phyloP scores from a whole-genome alignment of 2,113 vertebrate species.

The Coracopsis vasa region DNA sequence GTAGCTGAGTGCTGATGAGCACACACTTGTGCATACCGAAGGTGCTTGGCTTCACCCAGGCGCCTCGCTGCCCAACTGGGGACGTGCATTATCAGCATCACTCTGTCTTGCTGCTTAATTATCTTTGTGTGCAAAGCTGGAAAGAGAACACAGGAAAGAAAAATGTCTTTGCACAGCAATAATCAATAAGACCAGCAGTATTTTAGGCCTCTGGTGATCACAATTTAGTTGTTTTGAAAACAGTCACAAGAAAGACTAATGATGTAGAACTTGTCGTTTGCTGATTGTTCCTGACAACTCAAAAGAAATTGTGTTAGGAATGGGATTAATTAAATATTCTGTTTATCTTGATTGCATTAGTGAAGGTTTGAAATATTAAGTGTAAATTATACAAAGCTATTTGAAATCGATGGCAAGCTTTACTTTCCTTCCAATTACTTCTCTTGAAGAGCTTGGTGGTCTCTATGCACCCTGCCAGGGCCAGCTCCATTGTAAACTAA shows the following conservation, averaged over 20 bases:
- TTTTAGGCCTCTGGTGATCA: constrained; percentile 29
- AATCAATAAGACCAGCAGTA: constrained; percentile 33
- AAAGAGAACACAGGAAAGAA: not conserved
- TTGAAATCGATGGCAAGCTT: not conserved
- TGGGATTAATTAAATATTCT: constrained; percentile 28
- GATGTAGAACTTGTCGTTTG: constrained; percentile 15
- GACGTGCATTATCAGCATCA: not conserved
- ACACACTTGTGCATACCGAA: not conserved
- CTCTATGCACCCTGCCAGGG: not conserved
- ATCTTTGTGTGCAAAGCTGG: not conserved
- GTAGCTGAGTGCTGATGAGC: not conserved
- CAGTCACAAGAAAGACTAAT: constrained; percentile 9
- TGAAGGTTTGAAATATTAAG: not conserved
- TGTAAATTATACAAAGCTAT: not conserved
- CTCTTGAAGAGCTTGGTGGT: not conserved
- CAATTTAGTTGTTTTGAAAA: constrained; percentile 47
- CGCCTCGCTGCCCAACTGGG: not conserved
- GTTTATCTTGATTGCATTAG: not conserved
- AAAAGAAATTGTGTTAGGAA: not conserved
- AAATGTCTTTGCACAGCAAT: constrained; percentile 36
- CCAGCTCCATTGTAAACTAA: not conserved
- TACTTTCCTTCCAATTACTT: not conserved
- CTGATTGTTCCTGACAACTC: not conserved
- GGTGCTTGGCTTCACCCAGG: not conserved
- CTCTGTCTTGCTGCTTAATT: not conserved